phyloP scores from a whole-genome alignment of 2,113 vertebrate species.

The Sigmodon hispidus region DNA sequence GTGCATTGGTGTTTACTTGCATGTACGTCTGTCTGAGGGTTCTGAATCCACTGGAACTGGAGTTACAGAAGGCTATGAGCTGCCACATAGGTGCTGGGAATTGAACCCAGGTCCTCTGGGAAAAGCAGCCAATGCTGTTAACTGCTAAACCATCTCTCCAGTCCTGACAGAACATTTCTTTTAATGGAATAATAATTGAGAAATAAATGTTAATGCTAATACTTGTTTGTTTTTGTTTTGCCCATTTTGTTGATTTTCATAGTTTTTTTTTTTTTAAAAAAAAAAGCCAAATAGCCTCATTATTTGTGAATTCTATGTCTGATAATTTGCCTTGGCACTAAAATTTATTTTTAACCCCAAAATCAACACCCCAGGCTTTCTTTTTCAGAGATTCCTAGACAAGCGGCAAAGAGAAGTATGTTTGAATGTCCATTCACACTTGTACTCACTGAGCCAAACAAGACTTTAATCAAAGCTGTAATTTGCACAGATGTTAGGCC shows the following conservation, averaged over 20 bases:
- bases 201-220: not conserved
- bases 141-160: not conserved
- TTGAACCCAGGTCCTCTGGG: not conserved
- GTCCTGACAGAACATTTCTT: not conserved
- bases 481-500: not conserved
- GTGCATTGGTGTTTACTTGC: not conserved
- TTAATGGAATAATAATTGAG: not conserved
- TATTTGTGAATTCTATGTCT: not conserved
- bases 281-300: not conserved
- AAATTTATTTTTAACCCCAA: not conserved
- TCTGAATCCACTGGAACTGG: not conserved
- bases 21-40: not conserved
- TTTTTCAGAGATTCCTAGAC: not conserved
- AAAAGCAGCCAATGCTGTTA: not conserved
- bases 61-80: not conserved
- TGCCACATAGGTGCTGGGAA: not conserved
- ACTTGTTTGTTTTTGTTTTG: not conserved
- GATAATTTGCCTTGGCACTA: not conserved
- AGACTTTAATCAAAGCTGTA: fast-evolving
- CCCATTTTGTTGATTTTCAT: slow-evolving; percentile 32
- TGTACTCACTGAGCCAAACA: too few relatives aligned
- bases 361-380: not conserved
- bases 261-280: not conserved
- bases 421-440: fast-evolving
- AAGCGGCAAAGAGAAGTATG: not conserved